Evolutionary conservation across 2,797 vertebrate genomes (phyloP).

Genomic region (Phrynocephalus guinanensis): DNA sequence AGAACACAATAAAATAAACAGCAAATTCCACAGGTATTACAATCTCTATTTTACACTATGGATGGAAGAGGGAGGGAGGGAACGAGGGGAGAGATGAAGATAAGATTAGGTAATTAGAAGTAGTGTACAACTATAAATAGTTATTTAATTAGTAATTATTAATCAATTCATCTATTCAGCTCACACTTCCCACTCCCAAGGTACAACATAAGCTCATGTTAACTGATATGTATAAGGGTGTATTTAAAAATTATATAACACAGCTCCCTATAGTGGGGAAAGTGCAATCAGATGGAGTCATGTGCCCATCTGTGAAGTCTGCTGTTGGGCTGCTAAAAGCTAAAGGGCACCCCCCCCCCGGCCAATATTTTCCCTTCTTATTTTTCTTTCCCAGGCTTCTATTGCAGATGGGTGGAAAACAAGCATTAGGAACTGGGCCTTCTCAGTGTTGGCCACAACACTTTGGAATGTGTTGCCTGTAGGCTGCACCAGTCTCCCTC

Average conservation of each 20-base stretch:
- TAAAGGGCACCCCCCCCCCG: background rate
- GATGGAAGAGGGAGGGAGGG: background rate
- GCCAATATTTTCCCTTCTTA: background rate
- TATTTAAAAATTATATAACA: background rate
- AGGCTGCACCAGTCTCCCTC: no score
- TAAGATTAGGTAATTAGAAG: background rate
- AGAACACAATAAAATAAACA: background rate
- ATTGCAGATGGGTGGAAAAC: no score
- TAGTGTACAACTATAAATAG: background rate
- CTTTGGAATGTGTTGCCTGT: no score
- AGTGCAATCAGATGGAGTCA: background rate
- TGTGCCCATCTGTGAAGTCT: background rate
- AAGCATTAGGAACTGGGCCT: no score
- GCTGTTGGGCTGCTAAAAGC: background rate
- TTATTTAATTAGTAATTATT: no score
- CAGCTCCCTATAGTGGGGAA: background rate
- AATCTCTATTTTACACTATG: background rate
- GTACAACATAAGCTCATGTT: background rate
- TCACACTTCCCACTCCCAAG: background rate
- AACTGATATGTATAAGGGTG: background rate
- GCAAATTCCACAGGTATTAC: background rate
- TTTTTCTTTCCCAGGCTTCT: background rate
- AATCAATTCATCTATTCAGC: background rate
- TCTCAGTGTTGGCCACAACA: no score
- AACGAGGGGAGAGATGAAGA: background rate